A percentile compares a stretch with the other conserved stretches of the same genome.
These are phyloP conservation scores for Andrena bicolor DNA, from an alignment of 2,888 invertebrate genomes.

Conservation along the genomic window DNA sequence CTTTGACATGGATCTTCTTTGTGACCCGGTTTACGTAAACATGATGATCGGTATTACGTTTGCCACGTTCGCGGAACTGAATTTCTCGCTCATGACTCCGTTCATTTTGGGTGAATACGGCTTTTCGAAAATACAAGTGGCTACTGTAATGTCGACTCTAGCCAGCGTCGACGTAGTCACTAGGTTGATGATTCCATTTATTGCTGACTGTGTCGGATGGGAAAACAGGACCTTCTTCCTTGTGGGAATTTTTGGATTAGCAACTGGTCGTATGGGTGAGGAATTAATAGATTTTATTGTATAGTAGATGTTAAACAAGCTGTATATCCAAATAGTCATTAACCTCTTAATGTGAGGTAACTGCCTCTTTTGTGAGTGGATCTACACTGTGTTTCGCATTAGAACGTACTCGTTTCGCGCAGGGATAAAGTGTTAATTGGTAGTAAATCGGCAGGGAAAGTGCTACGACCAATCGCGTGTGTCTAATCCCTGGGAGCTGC, in stretches of 20 bases:
- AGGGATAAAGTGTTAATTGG: no score
- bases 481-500: no score
- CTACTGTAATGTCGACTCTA: slow-evolving; percentile 89
- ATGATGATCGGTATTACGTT: slow-evolving; percentile 90
- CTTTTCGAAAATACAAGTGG: slow-evolving; percentile 87
- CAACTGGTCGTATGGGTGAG: slow-evolving; percentile 88
- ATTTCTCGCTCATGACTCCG: slow-evolving; percentile 91
- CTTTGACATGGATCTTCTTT: slow-evolving; percentile 90
- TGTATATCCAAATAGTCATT: no score
- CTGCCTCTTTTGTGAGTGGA: no score
- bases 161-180: slow-evolving; percentile 89
- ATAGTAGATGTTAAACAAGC: no score
- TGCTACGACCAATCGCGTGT: no score
- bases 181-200: slow-evolving; percentile 89
- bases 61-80: slow-evolving; percentile 90
- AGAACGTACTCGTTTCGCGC: no score
- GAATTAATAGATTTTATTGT: background rate
- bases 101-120: slow-evolving; percentile 90
- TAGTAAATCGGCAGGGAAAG: no score
- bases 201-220: slow-evolving; percentile 90
- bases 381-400: no score
- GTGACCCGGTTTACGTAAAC: slow-evolving; percentile 90
- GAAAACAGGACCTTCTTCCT: slow-evolving; percentile 90
- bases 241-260: slow-evolving; percentile 89
- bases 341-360: no score